These are phyloP conservation scores for Onychostruthus taczanowskii DNA, from an alignment of 2,113 vertebrate genomes.

Conservation along the genomic window DNA sequence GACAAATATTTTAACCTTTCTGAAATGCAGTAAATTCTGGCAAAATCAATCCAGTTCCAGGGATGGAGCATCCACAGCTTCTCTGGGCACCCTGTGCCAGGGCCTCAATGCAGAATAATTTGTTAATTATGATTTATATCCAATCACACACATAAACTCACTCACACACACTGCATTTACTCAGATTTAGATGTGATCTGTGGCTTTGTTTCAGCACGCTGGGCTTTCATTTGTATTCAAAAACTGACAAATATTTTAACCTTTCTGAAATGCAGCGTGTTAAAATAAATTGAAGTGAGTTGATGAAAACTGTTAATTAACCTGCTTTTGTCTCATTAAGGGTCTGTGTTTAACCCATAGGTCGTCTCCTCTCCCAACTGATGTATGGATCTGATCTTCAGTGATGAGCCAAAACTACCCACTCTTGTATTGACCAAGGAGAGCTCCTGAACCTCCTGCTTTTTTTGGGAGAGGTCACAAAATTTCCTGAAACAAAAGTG, in stretches of 20 bases:
- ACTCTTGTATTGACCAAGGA: neutral
- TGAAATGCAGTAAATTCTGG: neutral
- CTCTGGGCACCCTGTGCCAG: neutral
- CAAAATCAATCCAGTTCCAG: neutral
- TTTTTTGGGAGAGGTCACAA: neutral
- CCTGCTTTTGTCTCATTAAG: conserved; percentile 45
- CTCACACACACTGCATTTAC: neutral
- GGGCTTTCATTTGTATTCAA: neutral
- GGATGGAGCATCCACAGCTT: neutral
- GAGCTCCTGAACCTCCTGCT: neutral
- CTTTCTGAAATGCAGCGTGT: conserved; percentile 31
- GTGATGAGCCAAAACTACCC: conserved; percentile 27
- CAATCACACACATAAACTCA: neutral
- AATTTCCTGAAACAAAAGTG: neutral
- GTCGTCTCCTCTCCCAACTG: neutral
- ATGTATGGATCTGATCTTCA: conserved; percentile 12
- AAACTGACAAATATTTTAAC: conserved; percentile 52
- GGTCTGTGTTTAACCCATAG: conserved; percentile 42
- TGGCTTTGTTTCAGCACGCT: neutral
- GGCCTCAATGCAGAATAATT: neutral
- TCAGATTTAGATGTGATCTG: neutral
- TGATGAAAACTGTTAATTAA: conserved; percentile 66
- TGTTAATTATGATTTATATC: neutral
- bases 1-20: conserved; percentile 61
- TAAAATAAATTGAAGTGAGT: conserved; percentile 37